Conservation (phyloP, 1,140 invertebrate genomes). For the Drosophila nikananu region DNA sequence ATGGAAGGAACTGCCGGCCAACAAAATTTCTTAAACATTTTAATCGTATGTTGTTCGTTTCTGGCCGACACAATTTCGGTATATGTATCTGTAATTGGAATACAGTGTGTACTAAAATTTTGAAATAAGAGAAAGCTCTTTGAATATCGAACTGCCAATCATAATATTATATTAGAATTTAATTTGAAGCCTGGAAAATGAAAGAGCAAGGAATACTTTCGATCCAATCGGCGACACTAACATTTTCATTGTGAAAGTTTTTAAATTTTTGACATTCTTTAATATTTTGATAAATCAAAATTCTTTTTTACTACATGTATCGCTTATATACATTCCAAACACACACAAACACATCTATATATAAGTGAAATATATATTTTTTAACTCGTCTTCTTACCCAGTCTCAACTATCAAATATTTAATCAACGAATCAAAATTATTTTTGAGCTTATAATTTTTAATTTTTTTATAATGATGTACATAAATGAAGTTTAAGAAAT, state of each 20-base stretch:
- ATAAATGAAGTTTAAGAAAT: slow-evolving; percentile 31
- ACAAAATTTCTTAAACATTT: slow-evolving; percentile 52
- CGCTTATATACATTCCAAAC: slow-evolving; percentile 22
- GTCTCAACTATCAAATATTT: neutral
- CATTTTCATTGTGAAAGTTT: slow-evolving; percentile 57
- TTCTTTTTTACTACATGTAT: slow-evolving; percentile 68
- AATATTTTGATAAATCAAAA: slow-evolving; percentile 38
- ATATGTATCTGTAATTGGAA: slow-evolving; percentile 44
- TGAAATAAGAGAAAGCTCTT: slow-evolving; percentile 44
- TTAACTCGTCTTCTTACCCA: slow-evolving; percentile 39
- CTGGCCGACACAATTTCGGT: slow-evolving; percentile 40
- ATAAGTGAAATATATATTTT: slow-evolving; percentile 56
- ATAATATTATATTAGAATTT: slow-evolving; percentile 39
- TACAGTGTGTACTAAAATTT: slow-evolving; percentile 42
- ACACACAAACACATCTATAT: slow-evolving; percentile 30
- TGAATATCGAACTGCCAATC: slow-evolving; percentile 69
- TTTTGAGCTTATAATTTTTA: slow-evolving; percentile 31
- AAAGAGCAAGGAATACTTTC: slow-evolving; percentile 62
- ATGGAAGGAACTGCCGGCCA: slow-evolving; percentile 36
- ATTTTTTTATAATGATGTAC: slow-evolving; percentile 38
- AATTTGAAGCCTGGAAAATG: slow-evolving; percentile 55
- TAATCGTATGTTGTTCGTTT: slow-evolving; percentile 25
- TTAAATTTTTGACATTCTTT: slow-evolving; percentile 62
- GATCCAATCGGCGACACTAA: slow-evolving; percentile 43
- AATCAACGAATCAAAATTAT: slow-evolving; percentile 5